These are phyloP conservation scores for Ellobius talpinus DNA, from an alignment of 2,113 vertebrate genomes.

Conservation along the genomic window DNA sequence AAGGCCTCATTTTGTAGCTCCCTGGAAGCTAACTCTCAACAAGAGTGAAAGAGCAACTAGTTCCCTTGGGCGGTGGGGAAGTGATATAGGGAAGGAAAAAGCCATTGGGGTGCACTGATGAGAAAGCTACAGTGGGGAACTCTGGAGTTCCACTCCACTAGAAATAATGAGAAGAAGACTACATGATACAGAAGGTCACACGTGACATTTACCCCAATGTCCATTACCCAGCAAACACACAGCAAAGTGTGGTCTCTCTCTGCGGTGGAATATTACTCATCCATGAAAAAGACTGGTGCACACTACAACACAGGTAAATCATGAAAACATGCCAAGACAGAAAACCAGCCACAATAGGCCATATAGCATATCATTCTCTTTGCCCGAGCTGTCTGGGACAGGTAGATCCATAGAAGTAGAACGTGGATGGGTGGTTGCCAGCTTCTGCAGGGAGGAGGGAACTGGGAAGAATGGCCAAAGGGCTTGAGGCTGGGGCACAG, in stretches of 20 bases:
- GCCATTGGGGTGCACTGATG: not conserved
- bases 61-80: not conserved
- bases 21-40: not conserved
- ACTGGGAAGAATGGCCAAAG: not conserved
- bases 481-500: not conserved
- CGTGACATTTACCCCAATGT: not conserved
- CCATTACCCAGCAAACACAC: not conserved
- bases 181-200: not conserved
- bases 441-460: not conserved
- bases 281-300: not conserved
- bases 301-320: not conserved
- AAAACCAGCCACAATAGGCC: not conserved
- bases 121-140: not conserved
- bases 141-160: not conserved
- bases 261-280: not conserved
- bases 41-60: not conserved
- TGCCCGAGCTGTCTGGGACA: not conserved
- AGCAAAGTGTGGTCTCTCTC: too few species aligned
- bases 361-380: rapidly evolving
- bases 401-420: not conserved
- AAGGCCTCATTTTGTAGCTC: not conserved
- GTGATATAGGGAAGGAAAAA: not conserved
- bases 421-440: not conserved
- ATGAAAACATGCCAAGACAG: not conserved
- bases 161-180: not conserved